Evolutionary conservation across 2,888 invertebrate genomes (phyloP).

Genomic region (Aphidius colemani): DNA sequence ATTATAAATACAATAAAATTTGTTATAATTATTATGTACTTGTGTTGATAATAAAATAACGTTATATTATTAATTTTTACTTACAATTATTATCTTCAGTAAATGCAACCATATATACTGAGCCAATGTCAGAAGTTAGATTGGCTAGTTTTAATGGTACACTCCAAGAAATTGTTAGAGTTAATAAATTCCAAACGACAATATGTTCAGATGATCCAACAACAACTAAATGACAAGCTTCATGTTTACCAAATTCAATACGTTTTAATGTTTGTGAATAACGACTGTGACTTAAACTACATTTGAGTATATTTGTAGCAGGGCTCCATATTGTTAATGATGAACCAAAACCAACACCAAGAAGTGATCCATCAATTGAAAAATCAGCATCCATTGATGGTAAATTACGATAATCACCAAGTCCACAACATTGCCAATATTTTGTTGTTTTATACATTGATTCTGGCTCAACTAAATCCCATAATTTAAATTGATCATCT

Average conservation of each 20-base stretch:
- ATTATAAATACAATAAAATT: too few relatives aligned
- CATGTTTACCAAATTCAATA: constrained; percentile 66
- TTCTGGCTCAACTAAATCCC: constrained; percentile 67
- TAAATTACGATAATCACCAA: constrained; percentile 68
- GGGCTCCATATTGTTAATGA: constrained; percentile 74
- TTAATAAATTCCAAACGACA: constrained; percentile 75
- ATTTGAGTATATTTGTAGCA: constrained; percentile 65
- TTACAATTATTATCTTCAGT: constrained; percentile 68
- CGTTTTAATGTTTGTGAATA: constrained; percentile 56
- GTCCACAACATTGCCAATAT: constrained; percentile 70
- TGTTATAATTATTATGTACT: too few relatives aligned
- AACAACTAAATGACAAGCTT: constrained; percentile 66
- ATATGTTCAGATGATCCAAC: constrained; percentile 65
- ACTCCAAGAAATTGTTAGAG: constrained; percentile 72
- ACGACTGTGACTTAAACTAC: constrained; percentile 62
- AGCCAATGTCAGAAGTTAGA: constrained; percentile 67
- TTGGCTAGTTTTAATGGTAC: constrained; percentile 63
- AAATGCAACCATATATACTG: constrained; percentile 72
- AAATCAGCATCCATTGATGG: constrained; percentile 67
- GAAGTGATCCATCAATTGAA: constrained; percentile 76
- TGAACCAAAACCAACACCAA: constrained; percentile 72
- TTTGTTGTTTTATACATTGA: constrained; percentile 64
- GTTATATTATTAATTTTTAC: constrained; percentile 44
- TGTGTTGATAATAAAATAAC: constrained; percentile 34
- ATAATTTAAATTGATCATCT: constrained; percentile 74